Conservation (phyloP, 2,888 invertebrate genomes). For the Plebejus anna region DNA sequence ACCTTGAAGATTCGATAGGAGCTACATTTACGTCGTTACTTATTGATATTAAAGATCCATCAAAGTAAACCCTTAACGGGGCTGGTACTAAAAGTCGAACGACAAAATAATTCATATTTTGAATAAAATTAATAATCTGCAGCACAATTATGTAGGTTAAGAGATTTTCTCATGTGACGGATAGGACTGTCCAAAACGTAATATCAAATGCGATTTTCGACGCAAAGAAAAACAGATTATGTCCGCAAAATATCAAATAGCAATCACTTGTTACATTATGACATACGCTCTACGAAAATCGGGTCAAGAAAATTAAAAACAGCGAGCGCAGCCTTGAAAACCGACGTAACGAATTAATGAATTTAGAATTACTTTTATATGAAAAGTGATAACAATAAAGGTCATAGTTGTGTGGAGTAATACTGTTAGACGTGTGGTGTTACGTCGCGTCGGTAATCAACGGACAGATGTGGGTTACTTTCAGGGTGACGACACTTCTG, state of each 20-base stretch:
- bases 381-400: constrained; percentile 44
- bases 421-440: constrained; percentile 38
- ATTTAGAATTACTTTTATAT: constrained; percentile 33
- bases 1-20: too few relatives aligned
- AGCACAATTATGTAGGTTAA: neutral
- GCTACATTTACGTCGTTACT: too few relatives aligned
- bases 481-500: constrained; percentile 3
- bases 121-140: too few relatives aligned
- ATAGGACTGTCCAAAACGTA: neutral
- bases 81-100: too few relatives aligned
- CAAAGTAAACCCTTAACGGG: too few relatives aligned
- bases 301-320: constrained; percentile 71
- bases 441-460: constrained; percentile 48
- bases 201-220: neutral
- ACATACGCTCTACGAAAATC: constrained; percentile 53
- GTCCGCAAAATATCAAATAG: constrained; percentile 18
- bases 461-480: constrained; percentile 57
- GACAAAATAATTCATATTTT: too few relatives aligned
- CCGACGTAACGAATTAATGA: constrained; percentile 37
- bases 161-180: neutral
- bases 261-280: constrained; percentile 15
- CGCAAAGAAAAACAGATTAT: constrained; percentile 3
- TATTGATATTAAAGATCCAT: too few relatives aligned
- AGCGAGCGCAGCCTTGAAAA: constrained; percentile 51
- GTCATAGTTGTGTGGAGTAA: constrained; percentile 41